phyloP scores from a whole-genome alignment of 2,113 vertebrate species.

The Pteropus alecto region DNA sequence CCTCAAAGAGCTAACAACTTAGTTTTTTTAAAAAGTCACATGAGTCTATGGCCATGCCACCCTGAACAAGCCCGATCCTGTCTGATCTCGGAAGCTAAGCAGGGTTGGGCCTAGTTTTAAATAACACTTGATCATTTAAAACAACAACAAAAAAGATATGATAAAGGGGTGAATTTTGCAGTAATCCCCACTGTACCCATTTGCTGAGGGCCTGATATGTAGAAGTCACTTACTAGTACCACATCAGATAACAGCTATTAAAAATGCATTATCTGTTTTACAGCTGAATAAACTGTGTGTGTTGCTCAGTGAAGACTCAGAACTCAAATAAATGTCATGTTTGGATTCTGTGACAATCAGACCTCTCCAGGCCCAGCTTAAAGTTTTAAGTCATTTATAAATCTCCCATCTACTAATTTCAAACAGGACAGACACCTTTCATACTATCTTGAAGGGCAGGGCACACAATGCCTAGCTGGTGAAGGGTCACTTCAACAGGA shows the following conservation, averaged over 20 bases:
- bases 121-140: not conserved
- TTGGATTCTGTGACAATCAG: not conserved
- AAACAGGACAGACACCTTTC: not conserved
- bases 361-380: not conserved
- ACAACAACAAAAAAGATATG: not conserved
- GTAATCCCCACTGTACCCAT: not conserved
- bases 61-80: too few relatives aligned
- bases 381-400: not conserved
- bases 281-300: not conserved
- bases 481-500: not conserved
- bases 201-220: not conserved
- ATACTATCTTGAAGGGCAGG: too few relatives aligned
- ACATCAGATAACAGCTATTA: not conserved
- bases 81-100: too few relatives aligned
- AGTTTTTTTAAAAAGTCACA: not conserved
- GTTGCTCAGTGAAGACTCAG: not conserved
- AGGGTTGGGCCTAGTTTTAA: not conserved
- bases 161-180: not conserved
- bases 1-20: not conserved
- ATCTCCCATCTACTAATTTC: not conserved
- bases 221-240: too few relatives aligned
- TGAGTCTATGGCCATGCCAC: too few relatives aligned
- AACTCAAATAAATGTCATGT: not conserved
- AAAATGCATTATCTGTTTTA: not conserved
- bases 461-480: accelerated